A percentile compares a stretch with the other conserved stretches of the same genome.
Evolutionary conservation across 2,113 vertebrate genomes (phyloP).

Genomic region (Camelus bactrianus): DNA sequence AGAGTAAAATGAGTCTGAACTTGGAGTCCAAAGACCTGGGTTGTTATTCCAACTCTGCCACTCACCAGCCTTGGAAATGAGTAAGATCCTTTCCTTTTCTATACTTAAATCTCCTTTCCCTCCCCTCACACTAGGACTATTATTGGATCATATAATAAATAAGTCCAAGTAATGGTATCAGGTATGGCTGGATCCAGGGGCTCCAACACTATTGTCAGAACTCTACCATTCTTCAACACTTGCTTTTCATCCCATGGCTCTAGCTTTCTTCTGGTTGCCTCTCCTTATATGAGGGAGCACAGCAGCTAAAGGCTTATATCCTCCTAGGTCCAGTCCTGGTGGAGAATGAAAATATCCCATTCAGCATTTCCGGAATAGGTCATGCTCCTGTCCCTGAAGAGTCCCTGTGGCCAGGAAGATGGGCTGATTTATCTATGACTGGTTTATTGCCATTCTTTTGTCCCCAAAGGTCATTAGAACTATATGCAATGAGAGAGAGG

Average conservation of each 20-base stretch:
- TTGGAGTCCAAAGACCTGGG: neutral
- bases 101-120: neutral
- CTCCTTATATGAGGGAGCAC: neutral
- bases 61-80: neutral
- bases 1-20: constrained; percentile 4
- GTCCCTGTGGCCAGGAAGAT: neutral
- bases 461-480: neutral
- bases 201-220: neutral
- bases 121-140: neutral
- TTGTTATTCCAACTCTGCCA: neutral
- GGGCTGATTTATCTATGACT: neutral
- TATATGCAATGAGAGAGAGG: neutral
- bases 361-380: neutral
- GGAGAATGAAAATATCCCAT: neutral
- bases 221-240: neutral
- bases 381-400: neutral
- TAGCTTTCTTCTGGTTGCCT: neutral
- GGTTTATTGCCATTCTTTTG: neutral
- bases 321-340: neutral
- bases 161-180: neutral
- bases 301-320: neutral
- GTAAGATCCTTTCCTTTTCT: neutral
- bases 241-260: neutral
- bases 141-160: neutral
- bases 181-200: neutral